Evolutionary conservation across 2,113 vertebrate species (phyloP), one percentile per base, ranked within the genome.

Genomic region (Pandion haliaetus): DNA sequence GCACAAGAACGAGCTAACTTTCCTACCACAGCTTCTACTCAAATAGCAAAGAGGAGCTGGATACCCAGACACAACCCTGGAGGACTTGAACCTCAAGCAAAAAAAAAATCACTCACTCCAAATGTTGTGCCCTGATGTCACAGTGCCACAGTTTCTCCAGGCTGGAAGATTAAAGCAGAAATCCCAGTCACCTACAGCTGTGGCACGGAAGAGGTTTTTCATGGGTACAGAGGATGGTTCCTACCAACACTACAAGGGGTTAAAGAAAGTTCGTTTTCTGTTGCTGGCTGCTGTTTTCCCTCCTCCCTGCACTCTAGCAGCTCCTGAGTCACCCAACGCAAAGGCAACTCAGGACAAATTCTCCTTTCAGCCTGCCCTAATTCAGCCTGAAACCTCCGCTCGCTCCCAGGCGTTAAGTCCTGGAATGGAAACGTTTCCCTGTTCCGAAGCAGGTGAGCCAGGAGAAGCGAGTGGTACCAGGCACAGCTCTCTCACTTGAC

Each of bases 21-120:
- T n/a, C 45, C 54, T 79, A 13, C 24, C 20, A 2, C 1, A 20
- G 10, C 26, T 91, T 26, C 49, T 8, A 4, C 20, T 6, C 4
- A 10, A 32, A 10, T 0, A 32, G 36, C 36, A 34, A 34, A 45
- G 71, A 38, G 70, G 38, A 62, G 44, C 18, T 20, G 50, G 50
- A 8, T 29, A 31, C 5, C 20, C 31, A 36, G 13, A 14, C 18
- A 18, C 45, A 32, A 8, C 52, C 38, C 45, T n/a, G 1, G 0
- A 18, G n/a, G 40, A 25, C 40, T 74, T 49, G 61, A 40, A 42
- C 31, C 17, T 47, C 32, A 57, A 21, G 24, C 28, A 6, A 49
- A 13, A n/a, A 29, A 29, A 32, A 25, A 38, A 17, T 7, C 31
- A 6, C 4, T 44, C 9, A 5, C 17, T 44, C 77, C 32, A 32